Conservation (phyloP, 2,888 invertebrate genomes). For the Lysandra coridon region DNA sequence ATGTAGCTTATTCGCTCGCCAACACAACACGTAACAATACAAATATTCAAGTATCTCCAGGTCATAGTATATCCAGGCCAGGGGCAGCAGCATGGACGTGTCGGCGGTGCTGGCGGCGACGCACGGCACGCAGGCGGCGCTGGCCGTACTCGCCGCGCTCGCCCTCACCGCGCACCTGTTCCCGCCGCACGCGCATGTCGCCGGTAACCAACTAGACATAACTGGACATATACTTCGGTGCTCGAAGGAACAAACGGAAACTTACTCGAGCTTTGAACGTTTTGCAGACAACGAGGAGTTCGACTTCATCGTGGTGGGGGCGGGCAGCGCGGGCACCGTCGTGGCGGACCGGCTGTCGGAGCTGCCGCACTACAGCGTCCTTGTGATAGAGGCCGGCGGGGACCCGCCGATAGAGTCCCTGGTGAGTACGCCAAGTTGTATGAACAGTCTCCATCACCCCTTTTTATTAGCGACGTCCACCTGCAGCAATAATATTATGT, state of each 20-base stretch:
- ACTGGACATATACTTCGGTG: background rate
- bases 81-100: conserved; percentile 36
- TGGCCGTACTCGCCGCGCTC: conserved; percentile 39
- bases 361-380: conserved; percentile 37
- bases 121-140: conserved; percentile 36
- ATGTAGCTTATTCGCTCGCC: too few relatives aligned
- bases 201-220: conserved; percentile 32
- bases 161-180: conserved; percentile 44
- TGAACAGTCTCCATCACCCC: too few relatives aligned
- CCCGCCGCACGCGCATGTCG: conserved; percentile 41
- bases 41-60: background rate
- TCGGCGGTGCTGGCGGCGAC: conserved; percentile 21
- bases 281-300: conserved; percentile 39
- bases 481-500: background rate
- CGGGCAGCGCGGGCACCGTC: conserved; percentile 50
- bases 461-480: background rate
- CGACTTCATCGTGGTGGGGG: conserved; percentile 51
- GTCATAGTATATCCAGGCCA: background rate
- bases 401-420: conserved; percentile 44
- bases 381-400: conserved; percentile 48
- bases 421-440: conserved; percentile 34
- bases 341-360: conserved; percentile 45
- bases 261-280: background rate
- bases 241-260: background rate
- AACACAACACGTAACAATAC: background rate